Percentiles rank a stretch among this genome's conserved stretches.
These are phyloP conservation scores for Phocoena sinus DNA, from an alignment of 2,113 vertebrate species.

Conservation along the genomic window DNA sequence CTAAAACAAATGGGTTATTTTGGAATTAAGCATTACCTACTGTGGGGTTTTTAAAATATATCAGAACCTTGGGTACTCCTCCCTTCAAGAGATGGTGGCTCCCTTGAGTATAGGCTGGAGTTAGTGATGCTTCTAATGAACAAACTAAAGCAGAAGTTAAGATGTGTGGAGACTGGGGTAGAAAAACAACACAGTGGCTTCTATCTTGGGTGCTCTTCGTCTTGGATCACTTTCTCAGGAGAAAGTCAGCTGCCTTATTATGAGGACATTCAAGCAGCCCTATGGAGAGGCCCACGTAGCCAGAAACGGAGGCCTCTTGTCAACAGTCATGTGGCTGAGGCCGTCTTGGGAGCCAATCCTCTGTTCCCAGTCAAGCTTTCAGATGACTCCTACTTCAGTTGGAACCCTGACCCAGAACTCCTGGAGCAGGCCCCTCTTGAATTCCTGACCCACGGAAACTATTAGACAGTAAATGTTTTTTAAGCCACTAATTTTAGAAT, in stretches of 20 bases:
- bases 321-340: not conserved
- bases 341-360: not conserved
- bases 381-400: not conserved
- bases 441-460: not conserved
- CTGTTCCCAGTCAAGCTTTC: not conserved
- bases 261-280: not conserved
- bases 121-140: not conserved
- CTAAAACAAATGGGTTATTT: not conserved
- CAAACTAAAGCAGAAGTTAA: not conserved
- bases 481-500: not conserved
- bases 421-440: not conserved
- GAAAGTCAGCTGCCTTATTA: not conserved
- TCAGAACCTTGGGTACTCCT: not conserved
- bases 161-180: not conserved
- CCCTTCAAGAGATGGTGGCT: not conserved
- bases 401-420: not conserved
- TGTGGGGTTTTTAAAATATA: not conserved
- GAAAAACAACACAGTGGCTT: not conserved
- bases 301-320: not conserved
- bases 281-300: not conserved
- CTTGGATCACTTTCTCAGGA: not conserved
- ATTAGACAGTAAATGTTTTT: not conserved
- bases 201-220: not conserved
- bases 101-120: not conserved
- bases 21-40: not conserved